phyloP scores from a whole-genome alignment of 2,888 invertebrate species.

The Drosophila gaucha region DNA sequence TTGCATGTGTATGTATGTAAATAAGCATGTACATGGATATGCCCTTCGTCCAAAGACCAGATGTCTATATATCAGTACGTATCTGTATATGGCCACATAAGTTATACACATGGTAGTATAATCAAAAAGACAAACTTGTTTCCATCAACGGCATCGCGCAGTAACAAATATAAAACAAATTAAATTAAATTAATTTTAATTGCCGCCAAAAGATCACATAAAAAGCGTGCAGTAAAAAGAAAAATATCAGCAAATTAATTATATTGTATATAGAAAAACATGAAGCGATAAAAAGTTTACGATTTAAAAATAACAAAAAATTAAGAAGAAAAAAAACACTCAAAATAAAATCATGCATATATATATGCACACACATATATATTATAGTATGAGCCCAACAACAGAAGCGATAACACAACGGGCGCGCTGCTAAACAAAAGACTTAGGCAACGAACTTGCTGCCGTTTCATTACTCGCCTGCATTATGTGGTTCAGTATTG shows the following conservation, averaged over 20 bases:
- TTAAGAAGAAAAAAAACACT: constrained; percentile 7
- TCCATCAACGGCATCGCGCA: constrained; percentile 48
- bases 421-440: constrained; percentile 62
- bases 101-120: constrained; percentile 37
- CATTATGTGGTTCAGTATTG: constrained; percentile 31
- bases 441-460: constrained; percentile 78
- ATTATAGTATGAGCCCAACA: constrained; percentile 18
- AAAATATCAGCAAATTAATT: constrained; percentile 76
- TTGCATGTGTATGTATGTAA: constrained; percentile 33
- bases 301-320: constrained; percentile 57
- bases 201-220: constrained; percentile 75
- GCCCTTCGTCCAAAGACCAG: constrained; percentile 50
- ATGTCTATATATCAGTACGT: constrained; percentile 3
- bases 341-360: constrained; percentile 9
- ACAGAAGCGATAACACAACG: constrained; percentile 52
- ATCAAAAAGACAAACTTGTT: constrained; percentile 69
- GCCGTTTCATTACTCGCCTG: constrained; percentile 48
- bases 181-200: constrained; percentile 77
- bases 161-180: constrained; percentile 70
- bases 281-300: constrained; percentile 65
- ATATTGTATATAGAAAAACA: constrained; percentile 76
- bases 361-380: constrained; percentile 13
- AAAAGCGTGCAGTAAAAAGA: constrained; percentile 73
- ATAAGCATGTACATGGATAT: constrained; percentile 44
- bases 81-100: constrained; percentile 9